phyloP scores from a whole-genome alignment of 2,797 vertebrate species.

The Catostomus latipinnis region DNA sequence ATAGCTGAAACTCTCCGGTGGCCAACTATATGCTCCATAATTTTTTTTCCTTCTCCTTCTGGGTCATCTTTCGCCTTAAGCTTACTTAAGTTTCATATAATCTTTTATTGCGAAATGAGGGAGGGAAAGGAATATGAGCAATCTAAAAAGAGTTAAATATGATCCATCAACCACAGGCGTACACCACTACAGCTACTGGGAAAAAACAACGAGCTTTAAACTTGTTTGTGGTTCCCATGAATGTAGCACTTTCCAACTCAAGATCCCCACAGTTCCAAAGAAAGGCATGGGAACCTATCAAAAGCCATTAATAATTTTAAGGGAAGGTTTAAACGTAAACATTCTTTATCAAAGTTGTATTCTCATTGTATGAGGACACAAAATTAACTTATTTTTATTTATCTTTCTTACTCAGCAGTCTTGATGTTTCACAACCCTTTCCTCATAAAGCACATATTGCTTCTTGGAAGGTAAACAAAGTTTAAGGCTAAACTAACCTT shows the following conservation, averaged over 20 bases:
- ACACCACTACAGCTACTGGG: slow-evolving; percentile 19
- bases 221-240: slow-evolving; percentile 47
- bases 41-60: background rate
- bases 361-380: slow-evolving; percentile 3
- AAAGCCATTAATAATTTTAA: slow-evolving; percentile 34
- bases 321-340: slow-evolving; percentile 19
- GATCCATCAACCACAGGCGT: slow-evolving; percentile 11
- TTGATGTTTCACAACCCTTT: background rate
- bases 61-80: slow-evolving; percentile 23
- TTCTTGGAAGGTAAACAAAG: background rate
- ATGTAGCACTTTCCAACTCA: slow-evolving; percentile 45
- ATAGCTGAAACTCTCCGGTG: slow-evolving; percentile 25
- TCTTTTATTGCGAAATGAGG: slow-evolving; percentile 4
- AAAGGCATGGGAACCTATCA: slow-evolving; percentile 42
- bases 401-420: background rate
- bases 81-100: slow-evolving; percentile 38
- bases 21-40: slow-evolving; percentile 22
- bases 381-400: background rate
- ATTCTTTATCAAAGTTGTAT: slow-evolving; percentile 20
- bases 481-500: background rate
- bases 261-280: slow-evolving; percentile 23
- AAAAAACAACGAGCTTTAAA: background rate
- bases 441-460: background rate
- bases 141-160: slow-evolving; percentile 29
- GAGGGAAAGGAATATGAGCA: background rate